Percentiles rank a stretch among this genome's conserved stretches.
These are phyloP conservation scores for Indicator indicator DNA, from an alignment of 2,113 vertebrate species.

Conservation along the genomic window DNA sequence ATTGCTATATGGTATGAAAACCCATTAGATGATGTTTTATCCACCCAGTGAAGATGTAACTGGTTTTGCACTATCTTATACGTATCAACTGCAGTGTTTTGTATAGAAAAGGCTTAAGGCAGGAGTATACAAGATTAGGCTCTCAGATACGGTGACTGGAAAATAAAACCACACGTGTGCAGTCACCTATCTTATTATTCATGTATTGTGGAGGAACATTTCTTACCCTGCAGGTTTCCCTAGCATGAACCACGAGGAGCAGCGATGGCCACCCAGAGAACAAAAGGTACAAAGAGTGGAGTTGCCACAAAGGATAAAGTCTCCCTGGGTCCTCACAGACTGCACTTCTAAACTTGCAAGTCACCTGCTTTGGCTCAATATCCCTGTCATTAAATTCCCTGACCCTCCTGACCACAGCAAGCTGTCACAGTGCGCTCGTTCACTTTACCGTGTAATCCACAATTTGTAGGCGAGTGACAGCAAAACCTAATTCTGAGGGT, in stretches of 20 bases:
- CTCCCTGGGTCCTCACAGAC: background rate
- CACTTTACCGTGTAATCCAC: fast-evolving
- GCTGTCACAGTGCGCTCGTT: fast-evolving
- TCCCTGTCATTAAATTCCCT: background rate
- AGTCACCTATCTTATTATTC: background rate
- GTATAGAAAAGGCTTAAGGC: background rate
- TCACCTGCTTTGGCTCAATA: fast-evolving
- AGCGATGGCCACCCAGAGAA: background rate
- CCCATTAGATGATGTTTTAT: background rate
- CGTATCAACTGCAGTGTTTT: background rate
- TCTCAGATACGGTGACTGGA: background rate
- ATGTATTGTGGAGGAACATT: background rate
- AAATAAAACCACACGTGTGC: background rate
- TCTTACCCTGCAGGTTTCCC: background rate
- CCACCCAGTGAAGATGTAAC: background rate
- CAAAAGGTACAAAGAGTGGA: background rate
- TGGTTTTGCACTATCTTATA: background rate
- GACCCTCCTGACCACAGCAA: fast-evolving
- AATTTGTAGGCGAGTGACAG: background rate
- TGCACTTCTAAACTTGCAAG: background rate
- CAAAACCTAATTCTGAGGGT: background rate
- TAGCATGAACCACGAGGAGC: background rate
- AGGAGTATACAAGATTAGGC: background rate
- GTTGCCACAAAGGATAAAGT: background rate
- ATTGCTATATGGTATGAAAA: background rate